Conservation (phyloP, 2,888 invertebrate species). For the Cotesia congregata region DNA sequence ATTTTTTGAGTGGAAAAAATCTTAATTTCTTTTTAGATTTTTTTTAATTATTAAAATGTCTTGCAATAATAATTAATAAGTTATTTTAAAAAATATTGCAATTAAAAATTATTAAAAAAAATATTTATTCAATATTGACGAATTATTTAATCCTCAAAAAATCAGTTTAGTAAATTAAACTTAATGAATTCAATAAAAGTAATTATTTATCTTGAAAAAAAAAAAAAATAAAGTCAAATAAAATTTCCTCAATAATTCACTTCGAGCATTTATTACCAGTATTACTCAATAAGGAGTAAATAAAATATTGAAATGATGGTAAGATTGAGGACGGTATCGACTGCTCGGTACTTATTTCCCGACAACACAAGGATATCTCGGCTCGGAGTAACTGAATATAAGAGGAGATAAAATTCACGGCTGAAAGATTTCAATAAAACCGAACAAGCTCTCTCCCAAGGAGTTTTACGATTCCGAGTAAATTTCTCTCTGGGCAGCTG, state of each 20-base stretch:
- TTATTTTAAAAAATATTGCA: no score
- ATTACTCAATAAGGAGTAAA: neutral
- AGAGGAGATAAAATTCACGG: constrained; percentile 26
- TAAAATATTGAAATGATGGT: neutral
- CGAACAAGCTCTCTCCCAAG: constrained; percentile 29
- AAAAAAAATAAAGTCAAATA: neutral
- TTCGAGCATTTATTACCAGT: no score
- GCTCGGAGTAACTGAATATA: neutral
- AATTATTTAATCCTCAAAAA: no score
- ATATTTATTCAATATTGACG: no score
- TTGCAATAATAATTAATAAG: no score
- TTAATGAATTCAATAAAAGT: no score
- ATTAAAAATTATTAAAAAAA: no score
- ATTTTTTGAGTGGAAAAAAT: no score
- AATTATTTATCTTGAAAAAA: neutral
- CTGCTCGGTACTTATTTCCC: neutral
- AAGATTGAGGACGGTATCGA: neutral
- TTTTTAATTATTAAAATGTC: no score
- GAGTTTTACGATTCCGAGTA: constrained; percentile 28
- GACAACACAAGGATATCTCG: neutral
- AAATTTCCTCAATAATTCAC: neutral
- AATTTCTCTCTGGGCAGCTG: constrained; percentile 21
- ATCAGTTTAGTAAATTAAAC: no score
- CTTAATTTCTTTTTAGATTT: no score
- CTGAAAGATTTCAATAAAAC: constrained; percentile 32